phyloP scores from a whole-genome alignment of 1,140 invertebrate species.

The Drosophila teissieri region DNA sequence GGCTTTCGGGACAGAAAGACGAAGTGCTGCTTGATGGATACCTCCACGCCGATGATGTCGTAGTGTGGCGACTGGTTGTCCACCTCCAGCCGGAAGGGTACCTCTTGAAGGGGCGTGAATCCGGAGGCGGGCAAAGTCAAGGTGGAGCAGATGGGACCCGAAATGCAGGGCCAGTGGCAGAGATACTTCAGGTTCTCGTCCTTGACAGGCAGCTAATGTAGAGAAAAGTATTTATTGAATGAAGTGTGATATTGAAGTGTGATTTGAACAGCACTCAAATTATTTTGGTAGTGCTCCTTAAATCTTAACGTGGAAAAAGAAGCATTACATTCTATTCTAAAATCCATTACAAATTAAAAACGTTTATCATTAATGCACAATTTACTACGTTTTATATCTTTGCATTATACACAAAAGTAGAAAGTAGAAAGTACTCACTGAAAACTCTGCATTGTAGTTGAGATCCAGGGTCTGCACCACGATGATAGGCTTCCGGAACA shows the following conservation, averaged over 20 bases:
- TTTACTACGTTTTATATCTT: too few species aligned
- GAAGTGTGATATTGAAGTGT: too few species aligned
- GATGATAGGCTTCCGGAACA: constrained; percentile 89
- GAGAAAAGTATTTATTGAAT: neutral
- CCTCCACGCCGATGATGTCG: constrained; percentile 71
- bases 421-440: constrained; percentile 65
- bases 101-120: constrained; percentile 72
- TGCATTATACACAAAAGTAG: too few species aligned
- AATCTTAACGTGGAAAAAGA: too few species aligned
- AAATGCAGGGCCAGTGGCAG: constrained; percentile 81
- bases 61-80: constrained; percentile 82
- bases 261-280: too few species aligned
- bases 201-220: constrained; percentile 63
- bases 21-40: constrained; percentile 76
- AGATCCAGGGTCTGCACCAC: constrained; percentile 90
- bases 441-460: constrained; percentile 86
- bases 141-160: constrained; percentile 71
- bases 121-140: constrained; percentile 70
- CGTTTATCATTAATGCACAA: too few species aligned
- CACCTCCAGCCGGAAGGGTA: constrained; percentile 72
- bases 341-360: too few species aligned
- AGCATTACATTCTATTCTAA: too few species aligned
- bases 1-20: constrained; percentile 79
- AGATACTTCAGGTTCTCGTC: constrained; percentile 81
- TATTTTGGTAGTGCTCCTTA: too few species aligned